Percentiles rank a stretch among this genome's conserved stretches.
Conservation (phyloP, 2,113 vertebrate genomes). For the Mola mola region DNA sequence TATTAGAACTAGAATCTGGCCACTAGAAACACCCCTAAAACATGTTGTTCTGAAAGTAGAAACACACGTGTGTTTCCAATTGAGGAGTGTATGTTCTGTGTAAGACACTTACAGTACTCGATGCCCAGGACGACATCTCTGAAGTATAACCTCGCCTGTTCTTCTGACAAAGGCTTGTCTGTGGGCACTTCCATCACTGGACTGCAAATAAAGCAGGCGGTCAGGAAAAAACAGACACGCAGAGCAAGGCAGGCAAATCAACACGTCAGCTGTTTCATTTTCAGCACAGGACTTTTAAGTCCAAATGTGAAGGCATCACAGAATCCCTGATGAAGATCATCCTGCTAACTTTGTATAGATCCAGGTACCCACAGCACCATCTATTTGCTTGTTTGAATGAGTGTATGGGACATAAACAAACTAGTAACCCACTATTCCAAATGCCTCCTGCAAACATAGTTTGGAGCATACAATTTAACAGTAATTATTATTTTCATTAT, state of each 20-base stretch:
- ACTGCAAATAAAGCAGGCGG: conserved; percentile 68
- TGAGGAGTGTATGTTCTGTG: not conserved
- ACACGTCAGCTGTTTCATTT: conserved; percentile 8
- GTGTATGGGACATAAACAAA: too few relatives aligned
- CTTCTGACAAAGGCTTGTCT: conserved; percentile 88
- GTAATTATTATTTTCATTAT: too few relatives aligned
- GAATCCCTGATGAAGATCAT: not conserved
- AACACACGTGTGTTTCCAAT: too few relatives aligned
- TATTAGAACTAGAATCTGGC: too few relatives aligned
- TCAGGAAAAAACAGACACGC: not conserved
- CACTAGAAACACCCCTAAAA: too few relatives aligned
- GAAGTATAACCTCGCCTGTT: conserved; percentile 91
- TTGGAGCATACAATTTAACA: too few relatives aligned
- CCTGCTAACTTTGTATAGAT: not conserved
- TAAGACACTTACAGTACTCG: conserved; percentile 91
- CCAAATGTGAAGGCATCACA: not conserved
- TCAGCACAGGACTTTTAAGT: not conserved
- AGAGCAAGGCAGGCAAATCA: not conserved
- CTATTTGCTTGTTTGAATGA: too few relatives aligned
- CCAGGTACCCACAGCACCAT: not conserved
- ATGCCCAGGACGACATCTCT: conserved; percentile 95
- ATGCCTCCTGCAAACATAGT: too few relatives aligned
- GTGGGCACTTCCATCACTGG: conserved; percentile 97
- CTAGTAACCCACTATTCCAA: too few relatives aligned
- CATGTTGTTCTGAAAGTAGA: too few relatives aligned